phyloP scores from a whole-genome alignment of 1,140 invertebrate genomes.

The Diorhabda sublineata region DNA sequence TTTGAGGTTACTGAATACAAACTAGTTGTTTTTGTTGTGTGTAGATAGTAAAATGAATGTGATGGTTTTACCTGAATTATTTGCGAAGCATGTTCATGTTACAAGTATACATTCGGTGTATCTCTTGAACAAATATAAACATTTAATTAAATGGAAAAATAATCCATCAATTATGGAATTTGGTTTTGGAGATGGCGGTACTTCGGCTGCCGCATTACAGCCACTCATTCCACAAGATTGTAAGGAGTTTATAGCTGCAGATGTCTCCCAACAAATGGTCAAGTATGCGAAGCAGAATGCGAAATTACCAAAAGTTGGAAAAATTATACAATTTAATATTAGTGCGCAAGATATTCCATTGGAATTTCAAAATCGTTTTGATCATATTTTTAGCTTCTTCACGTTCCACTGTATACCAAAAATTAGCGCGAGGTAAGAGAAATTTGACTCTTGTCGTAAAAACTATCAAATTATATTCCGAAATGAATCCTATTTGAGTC shows the following conservation, averaged over 20 bases:
- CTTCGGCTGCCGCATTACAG: constrained; percentile 3
- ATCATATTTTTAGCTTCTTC: constrained; percentile 5
- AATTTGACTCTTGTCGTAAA: too few species aligned
- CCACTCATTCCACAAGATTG: constrained; percentile 7
- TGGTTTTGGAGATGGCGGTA: constrained; percentile 13
- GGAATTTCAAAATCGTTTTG: neutral
- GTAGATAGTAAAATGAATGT: too few species aligned
- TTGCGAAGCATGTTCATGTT: neutral
- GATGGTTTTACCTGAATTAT: neutral
- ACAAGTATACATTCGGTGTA: neutral
- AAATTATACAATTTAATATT: constrained; percentile 12
- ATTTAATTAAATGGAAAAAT: constrained; percentile 12
- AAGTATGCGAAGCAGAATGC: constrained; percentile 10
- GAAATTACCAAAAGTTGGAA: neutral
- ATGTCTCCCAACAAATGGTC: constrained; percentile 16
- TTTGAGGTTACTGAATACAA: too few species aligned
- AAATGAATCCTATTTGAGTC: too few species aligned
- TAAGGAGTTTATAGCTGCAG: constrained; percentile 7
- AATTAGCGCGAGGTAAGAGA: too few species aligned
- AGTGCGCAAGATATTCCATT: neutral
- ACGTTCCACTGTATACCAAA: neutral
- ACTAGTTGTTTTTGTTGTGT: too few species aligned
- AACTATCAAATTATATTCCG: too few species aligned
- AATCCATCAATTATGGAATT: constrained; percentile 9
- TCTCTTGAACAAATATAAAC: constrained; percentile 7